These are phyloP conservation scores for Philaethria dido DNA, from an alignment of 2,888 invertebrate species.

Conservation along the genomic window DNA sequence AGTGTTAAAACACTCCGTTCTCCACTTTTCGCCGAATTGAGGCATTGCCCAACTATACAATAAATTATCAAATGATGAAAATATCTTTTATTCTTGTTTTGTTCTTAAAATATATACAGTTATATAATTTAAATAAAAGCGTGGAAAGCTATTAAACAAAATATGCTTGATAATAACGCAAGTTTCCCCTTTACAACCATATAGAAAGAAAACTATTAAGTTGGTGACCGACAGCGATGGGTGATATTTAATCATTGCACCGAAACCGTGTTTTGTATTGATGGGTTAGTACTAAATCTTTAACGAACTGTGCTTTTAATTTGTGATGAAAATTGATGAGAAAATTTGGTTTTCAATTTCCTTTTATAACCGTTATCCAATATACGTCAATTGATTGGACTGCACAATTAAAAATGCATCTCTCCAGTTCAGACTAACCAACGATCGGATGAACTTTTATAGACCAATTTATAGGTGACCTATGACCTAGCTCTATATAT, in stretches of 20 bases:
- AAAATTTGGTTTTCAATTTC: not conserved
- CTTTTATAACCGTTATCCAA: not conserved
- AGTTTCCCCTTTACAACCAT: not conserved
- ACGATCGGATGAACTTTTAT: constrained; percentile 22
- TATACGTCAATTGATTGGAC: constrained; percentile 19
- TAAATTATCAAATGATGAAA: no score
- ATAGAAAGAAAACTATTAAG: not conserved
- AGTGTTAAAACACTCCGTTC: no score
- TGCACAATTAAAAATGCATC: constrained; percentile 23
- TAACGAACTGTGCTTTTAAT: constrained; percentile 1
- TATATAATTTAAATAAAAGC: no score
- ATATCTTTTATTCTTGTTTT: no score
- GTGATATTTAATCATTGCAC: not conserved
- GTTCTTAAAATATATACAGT: no score
- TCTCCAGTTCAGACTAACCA: constrained; percentile 5
- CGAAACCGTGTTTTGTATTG: not conserved
- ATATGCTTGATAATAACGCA: no score
- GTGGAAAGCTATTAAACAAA: no score
- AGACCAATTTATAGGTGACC: constrained; percentile 15
- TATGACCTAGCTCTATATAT: not conserved
- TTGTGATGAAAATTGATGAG: not conserved
- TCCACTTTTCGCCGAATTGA: no score
- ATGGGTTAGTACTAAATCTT: not conserved
- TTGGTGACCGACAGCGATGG: not conserved
- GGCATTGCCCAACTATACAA: no score